phyloP scores from a whole-genome alignment of 2,888 invertebrate genomes.

The Drosophila formosana region DNA sequence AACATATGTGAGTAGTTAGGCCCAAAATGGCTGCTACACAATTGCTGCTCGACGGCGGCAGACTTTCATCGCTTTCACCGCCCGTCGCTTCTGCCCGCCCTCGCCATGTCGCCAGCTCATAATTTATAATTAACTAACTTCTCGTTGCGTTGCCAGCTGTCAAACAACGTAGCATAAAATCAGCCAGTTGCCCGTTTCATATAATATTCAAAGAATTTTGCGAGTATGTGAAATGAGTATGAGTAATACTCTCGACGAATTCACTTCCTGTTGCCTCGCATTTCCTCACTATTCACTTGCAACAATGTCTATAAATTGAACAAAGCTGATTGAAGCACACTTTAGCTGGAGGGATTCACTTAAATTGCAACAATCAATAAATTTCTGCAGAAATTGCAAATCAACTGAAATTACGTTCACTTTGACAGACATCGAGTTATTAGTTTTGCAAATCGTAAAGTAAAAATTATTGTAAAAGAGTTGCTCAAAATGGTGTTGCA shows the following conservation, averaged over 20 bases:
- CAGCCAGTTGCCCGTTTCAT: constrained; percentile 21
- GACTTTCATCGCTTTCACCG: constrained; percentile 29
- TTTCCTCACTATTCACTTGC: constrained; percentile 5
- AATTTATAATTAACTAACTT: constrained; percentile 71
- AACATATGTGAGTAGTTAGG: constrained; percentile 33
- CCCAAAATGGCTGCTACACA: constrained; percentile 15
- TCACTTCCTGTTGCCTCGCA: constrained; percentile 9
- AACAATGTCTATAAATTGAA: constrained; percentile 35
- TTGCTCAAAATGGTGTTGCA: neutral
- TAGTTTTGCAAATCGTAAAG: neutral
- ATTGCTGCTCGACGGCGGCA: constrained; percentile 21
- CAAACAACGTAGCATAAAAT: constrained; percentile 18
- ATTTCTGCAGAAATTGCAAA: neutral
- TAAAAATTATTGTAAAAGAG: neutral
- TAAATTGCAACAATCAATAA: constrained; percentile 27
- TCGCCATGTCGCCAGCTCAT: constrained; percentile 29
- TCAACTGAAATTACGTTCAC: neutral
- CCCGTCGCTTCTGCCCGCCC: constrained; percentile 6
- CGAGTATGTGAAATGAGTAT: constrained; percentile 18
- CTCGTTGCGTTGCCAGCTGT: constrained; percentile 43
- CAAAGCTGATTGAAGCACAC: constrained; percentile 22
- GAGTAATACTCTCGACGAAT: constrained; percentile 33
- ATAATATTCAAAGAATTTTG: constrained; percentile 27
- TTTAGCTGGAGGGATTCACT: neutral
- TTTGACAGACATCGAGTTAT: neutral